Conservation (phyloP, 2,113 vertebrate species). For the Machaerirhynchus nigripectus region DNA sequence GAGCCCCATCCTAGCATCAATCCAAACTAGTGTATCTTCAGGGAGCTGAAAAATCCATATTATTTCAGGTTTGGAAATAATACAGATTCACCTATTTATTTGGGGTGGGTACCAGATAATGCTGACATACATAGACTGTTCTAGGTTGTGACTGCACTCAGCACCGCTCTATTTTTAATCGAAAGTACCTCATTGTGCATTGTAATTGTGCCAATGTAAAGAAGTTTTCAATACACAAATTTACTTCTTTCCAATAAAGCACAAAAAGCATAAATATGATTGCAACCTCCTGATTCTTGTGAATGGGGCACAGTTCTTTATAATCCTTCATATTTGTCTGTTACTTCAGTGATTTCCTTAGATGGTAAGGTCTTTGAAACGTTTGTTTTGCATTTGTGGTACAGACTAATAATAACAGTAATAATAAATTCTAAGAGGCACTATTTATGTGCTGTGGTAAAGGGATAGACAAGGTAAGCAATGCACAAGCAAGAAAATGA, state of each 20-base stretch:
- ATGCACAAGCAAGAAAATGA: not conserved
- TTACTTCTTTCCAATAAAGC: not conserved
- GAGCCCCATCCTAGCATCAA: not conserved
- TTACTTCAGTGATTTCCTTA: slow-evolving; percentile 14
- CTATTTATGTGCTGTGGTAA: not conserved
- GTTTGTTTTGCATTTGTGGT: not conserved
- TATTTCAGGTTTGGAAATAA: not conserved
- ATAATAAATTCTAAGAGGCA: not conserved
- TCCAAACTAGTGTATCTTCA: not conserved
- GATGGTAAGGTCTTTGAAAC: slow-evolving; percentile 20
- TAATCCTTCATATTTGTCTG: not conserved
- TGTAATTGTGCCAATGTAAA: not conserved
- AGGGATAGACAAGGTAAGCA: not conserved
- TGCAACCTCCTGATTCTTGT: not conserved
- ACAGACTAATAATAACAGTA: not conserved
- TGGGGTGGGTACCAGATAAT: not conserved
- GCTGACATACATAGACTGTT: not conserved
- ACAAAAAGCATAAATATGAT: not conserved
- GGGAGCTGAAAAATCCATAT: not conserved
- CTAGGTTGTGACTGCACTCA: not conserved
- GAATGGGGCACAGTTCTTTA: not conserved
- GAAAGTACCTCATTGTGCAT: accelerated
- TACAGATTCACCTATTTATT: not conserved
- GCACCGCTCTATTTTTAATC: not conserved
- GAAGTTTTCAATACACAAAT: not conserved